Evolutionary conservation across 2,113 vertebrate species (phyloP).

Genomic region (Monopterus albus): DNA sequence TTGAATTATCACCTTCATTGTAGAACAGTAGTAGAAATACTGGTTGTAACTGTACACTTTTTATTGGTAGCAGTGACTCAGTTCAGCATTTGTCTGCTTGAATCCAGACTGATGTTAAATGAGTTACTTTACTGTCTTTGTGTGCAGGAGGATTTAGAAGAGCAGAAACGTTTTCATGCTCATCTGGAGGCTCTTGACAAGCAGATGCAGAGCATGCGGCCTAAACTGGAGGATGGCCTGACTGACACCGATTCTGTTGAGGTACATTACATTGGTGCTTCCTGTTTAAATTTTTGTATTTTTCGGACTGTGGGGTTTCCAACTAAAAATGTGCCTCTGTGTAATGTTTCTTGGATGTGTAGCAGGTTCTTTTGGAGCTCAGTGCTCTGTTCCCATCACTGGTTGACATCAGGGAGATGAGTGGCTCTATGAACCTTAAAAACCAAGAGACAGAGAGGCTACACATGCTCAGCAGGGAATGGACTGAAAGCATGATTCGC

Average conservation of each 20-base stretch:
- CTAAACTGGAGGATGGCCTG: slow-evolving; percentile 57
- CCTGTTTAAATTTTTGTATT: neutral
- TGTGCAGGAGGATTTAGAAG: slow-evolving; percentile 74
- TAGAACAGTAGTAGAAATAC: neutral
- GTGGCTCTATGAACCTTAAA: slow-evolving; percentile 74
- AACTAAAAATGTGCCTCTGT: neutral
- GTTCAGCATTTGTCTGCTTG: neutral
- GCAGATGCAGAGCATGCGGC: slow-evolving; percentile 68
- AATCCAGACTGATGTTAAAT: neutral
- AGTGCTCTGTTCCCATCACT: slow-evolving; percentile 80
- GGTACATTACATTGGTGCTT: slow-evolving; percentile 34
- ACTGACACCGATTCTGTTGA: slow-evolving; percentile 62
- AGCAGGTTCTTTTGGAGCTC: slow-evolving; percentile 80
- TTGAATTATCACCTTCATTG: neutral
- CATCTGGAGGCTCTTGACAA: slow-evolving; percentile 80
- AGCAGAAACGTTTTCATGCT: slow-evolving; percentile 79
- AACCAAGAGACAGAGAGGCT: slow-evolving; percentile 80
- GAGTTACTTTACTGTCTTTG: too few relatives aligned
- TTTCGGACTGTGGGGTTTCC: neutral
- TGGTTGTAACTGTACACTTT: neutral
- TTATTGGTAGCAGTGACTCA: too few relatives aligned
- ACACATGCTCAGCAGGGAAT: slow-evolving; percentile 81
- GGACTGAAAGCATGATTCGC: slow-evolving; percentile 79
- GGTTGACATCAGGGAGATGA: slow-evolving; percentile 84
- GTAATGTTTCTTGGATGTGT: neutral